Evolutionary conservation across 2,113 vertebrate species (phyloP).

Genomic region (Corapipo altera): DNA sequence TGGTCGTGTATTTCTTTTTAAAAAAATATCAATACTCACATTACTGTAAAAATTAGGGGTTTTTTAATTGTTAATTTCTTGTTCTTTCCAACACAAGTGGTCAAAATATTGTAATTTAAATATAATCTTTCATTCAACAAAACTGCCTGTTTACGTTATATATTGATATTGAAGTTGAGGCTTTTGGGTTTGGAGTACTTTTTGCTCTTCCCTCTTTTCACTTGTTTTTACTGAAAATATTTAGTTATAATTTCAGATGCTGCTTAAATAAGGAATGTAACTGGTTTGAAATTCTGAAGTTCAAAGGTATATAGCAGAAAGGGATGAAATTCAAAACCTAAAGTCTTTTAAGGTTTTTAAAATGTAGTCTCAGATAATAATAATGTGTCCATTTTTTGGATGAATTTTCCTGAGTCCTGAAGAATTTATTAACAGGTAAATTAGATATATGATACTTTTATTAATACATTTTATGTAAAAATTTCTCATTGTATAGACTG

Average conservation of each 20-base stretch:
- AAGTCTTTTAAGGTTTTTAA: not conserved
- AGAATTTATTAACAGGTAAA: not conserved
- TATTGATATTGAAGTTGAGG: not conserved
- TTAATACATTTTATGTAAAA: not conserved
- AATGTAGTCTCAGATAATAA: not conserved
- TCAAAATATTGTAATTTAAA: not conserved
- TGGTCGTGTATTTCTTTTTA: not conserved
- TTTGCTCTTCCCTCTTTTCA: not conserved
- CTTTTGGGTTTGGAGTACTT: not conserved
- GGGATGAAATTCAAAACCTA: not conserved
- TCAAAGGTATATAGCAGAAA: not conserved
- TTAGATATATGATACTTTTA: not conserved
- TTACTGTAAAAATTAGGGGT: not conserved
- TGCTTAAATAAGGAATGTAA: not conserved
- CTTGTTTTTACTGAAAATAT: not conserved
- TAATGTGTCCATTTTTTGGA: not conserved
- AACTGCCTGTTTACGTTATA: not conserved
- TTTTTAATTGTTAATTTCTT: not conserved
- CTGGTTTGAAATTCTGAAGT: not conserved
- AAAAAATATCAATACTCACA: not conserved
- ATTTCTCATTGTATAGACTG: not conserved
- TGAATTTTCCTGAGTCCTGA: not conserved
- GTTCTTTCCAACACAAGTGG: not conserved
- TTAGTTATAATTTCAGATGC: not conserved
- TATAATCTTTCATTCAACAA: not conserved